Evolutionary conservation across 2,797 vertebrate species (phyloP), one percentile per base, ranked within the genome.

Genomic region (Novumbra hubbsi): DNA sequence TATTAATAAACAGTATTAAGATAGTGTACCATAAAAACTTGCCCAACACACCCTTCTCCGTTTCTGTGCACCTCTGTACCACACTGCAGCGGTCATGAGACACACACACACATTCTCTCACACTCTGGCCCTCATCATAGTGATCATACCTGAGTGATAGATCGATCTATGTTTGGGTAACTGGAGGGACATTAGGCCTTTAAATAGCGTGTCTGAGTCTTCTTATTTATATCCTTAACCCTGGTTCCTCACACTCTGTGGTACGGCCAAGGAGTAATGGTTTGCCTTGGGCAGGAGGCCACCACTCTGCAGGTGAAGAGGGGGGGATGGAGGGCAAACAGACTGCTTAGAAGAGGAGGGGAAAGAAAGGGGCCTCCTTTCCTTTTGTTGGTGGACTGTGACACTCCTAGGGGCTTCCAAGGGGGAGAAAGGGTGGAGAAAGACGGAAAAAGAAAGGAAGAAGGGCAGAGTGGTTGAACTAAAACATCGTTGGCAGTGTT

Each of bases 161-260:
- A 76, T 70, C 78, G 41, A 45, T 45, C 41, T 45, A 45, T 71
- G 76, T 83, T 75, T 76, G 77, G 32, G 71, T 41, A 68, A 69
- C 67, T 70, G 72, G 72, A 71, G 48, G 68, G 67, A 84, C 72
- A 41, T 85, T 74, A 85, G 84, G 75, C 73, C 78, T 81, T 78
- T 86, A 88, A 80, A 88, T 78, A 80, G 77, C 64, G 62, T 71
- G 76, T 85, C 88, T 86, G 84, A 75, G 77, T 81, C 88, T 87
- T 87, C 75, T 71, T 84, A 88, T 89, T 89, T 87, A 84, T 85
- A 91, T 85, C 84, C 41, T 84, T 80, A 82, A 78, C 78, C 74
- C 67, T 24, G 52, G 41, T 52, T 70, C 65, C 45, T n/a, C n/a
- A 50, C 75, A 63, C 75, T 64, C 70, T 74, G 16, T 65, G 71